phyloP scores from a whole-genome alignment of 2,888 invertebrate genomes.

The Meghimatium bilineatum region DNA sequence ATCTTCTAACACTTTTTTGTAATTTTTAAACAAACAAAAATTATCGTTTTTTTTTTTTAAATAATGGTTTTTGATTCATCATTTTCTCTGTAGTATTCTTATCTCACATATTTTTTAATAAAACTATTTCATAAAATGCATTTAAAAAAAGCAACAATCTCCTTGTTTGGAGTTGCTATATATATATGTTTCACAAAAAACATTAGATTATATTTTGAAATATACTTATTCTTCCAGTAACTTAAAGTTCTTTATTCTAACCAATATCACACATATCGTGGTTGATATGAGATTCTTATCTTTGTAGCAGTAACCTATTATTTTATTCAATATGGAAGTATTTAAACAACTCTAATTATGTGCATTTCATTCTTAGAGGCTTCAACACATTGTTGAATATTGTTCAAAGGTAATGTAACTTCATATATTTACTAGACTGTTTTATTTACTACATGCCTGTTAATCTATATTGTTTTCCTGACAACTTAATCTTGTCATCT shows the following conservation, averaged over 20 bases:
- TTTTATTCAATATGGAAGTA: neutral
- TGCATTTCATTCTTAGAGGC: neutral
- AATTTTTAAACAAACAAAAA: constrained; percentile 11
- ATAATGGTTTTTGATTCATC: constrained; percentile 10
- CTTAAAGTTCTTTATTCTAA: neutral
- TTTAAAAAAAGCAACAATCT: constrained; percentile 14
- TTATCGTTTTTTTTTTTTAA: constrained; percentile 16
- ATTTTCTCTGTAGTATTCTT: constrained; percentile 21
- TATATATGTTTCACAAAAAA: neutral
- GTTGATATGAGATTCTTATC: constrained; percentile 10
- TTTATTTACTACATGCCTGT: too few relatives aligned
- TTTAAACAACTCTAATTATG: neutral
- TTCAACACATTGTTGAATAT: neutral
- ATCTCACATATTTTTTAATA: constrained; percentile 38
- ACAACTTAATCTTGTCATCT: too few relatives aligned
- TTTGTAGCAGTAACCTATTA: neutral
- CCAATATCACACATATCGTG: neutral
- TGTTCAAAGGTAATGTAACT: neutral
- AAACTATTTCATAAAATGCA: constrained; percentile 26
- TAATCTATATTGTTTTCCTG: too few relatives aligned
- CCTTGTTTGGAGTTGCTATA: neutral
- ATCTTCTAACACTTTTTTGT: constrained; percentile 24
- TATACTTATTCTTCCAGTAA: constrained; percentile 23
- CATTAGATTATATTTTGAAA: neutral
- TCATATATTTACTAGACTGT: neutral